Base-by-base conservation (phyloP, 2,797 vertebrate species). In the Oreochromis grahami region DNA sequence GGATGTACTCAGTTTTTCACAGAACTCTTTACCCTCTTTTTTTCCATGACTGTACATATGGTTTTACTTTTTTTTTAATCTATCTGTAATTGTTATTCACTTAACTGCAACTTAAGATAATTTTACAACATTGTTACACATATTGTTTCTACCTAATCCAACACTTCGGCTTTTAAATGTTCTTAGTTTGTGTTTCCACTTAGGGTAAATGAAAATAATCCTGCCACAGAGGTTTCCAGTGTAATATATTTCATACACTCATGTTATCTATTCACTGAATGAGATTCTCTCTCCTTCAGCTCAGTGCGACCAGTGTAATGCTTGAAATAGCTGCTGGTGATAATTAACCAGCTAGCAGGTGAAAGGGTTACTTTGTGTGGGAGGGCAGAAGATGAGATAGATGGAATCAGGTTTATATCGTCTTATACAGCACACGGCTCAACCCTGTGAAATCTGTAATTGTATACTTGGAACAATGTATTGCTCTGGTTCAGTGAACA, bases 301-400 rank as follows among this genome's bases (percentile, higher is more conserved):
- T 32, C 76, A 74, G 55, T 77, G 78, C 4, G 10, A 56, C 77
- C 81, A 76, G 29, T 79, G 78, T 45, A 80, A 63, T 32, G 78
- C 81, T 84, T 60, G 83, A 92, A 94, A 91, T 92, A 91, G 88
- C 89, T 84, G 89, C 78, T 79, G 32, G 86, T 87, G 87, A 89
- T 91, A 94, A 95, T 94, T 90, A 93, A 92, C 70, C 41, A 86
- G 85, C 87, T 55, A 86, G 91, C 91, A 92, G 92, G 93, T 92
- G 88, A 92, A 93, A 81, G 89, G 91, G 85, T 85, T 80, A 79
- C 83, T 84, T 45, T 85, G 89, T 88, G 92, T 95, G 82, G 93
- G 92, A 88, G 89, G 70, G 51, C 8, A 74, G 83, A 38, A 90
- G 83, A 91, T 78, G 70, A 92, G 78, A 90, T 60, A 56, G 86